Evolutionary conservation across 2,797 vertebrate species (phyloP), one percentile per base, ranked within the genome.

Genomic region (Macropodus opercularis): DNA sequence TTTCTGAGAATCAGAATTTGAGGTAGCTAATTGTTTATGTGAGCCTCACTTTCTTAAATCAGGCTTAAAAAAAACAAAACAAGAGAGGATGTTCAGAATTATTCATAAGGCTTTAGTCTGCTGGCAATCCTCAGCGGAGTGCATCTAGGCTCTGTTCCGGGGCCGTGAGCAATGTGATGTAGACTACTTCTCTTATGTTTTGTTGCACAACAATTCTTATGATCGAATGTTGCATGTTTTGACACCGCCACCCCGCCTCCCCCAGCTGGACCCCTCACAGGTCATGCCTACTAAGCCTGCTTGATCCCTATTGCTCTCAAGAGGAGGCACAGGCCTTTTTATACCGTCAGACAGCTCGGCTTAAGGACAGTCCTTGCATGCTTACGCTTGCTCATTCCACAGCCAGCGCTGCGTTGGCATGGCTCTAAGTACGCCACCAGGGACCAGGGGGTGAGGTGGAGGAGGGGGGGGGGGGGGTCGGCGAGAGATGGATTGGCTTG

Each of bases 281-380:
- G 89, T 88, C 85, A 77, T 77, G 85, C 75, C 85, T 80, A 83
- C 84, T 92, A 93, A 92, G 89, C 90, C 80, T 9, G 69, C 72
- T 86, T 92, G 91, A 93, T 92, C 91, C 91, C 85, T 49, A 81
- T 87, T 84, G 86, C 88, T 92, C 90, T 91, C 87, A 19, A 63
- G 85, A 88, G 80, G 73, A 91, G 89, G 84, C 79, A 53, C 55
- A 62, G 85, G 84, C 84, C 84, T 87, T 88, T 87, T 90, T 91
- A 87, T 89, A 34, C 87, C 56, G 63, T 86, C 86, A 87, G 87
- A 80, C 65, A 46, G 75, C 79, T 50, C 78, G 31, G 72, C 84
- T 74, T 89, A 77, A 84, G 81, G 83, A 87, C 79, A 80, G 87
- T 84, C 85, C 77, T 79, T 29, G 85, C 81, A 74, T 81, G 81